These are phyloP conservation scores for Heteronetta atricapilla DNA, from an alignment of 2,113 vertebrate species.

Conservation along the genomic window DNA sequence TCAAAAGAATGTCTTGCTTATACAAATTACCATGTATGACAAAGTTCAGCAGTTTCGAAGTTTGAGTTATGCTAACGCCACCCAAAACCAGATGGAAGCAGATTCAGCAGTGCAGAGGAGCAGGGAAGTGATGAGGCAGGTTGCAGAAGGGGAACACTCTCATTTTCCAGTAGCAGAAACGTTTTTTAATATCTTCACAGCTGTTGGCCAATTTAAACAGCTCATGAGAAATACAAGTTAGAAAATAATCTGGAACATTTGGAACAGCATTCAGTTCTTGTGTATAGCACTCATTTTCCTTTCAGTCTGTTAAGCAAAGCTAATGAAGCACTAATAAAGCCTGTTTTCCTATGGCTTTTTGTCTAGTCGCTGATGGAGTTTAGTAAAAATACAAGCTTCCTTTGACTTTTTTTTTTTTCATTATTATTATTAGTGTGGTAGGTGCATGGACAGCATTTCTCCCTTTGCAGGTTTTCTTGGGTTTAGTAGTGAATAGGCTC, in stretches of 20 bases:
- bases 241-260: not conserved
- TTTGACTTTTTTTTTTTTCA: not conserved
- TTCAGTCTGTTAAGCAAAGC: not conserved
- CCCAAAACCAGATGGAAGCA: not conserved
- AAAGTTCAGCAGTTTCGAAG: not conserved
- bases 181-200: not conserved
- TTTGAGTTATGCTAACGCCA: not conserved
- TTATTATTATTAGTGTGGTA: not conserved
- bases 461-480: not conserved
- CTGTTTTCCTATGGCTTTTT: not conserved
- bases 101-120: not conserved
- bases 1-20: not conserved
- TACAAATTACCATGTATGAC: not conserved
- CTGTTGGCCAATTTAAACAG: slow-evolving; percentile 11
- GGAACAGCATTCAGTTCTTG: not conserved
- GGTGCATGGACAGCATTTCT: not conserved
- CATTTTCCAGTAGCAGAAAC: not conserved
- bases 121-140: not conserved
- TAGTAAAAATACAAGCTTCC: not conserved
- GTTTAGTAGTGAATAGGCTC: not conserved
- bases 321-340: not conserved
- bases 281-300: not conserved
- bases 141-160: not conserved
- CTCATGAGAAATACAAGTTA: not conserved
- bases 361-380: not conserved